phyloP scores from a whole-genome alignment of 2,888 invertebrate genomes.

The Pteria penguin region DNA sequence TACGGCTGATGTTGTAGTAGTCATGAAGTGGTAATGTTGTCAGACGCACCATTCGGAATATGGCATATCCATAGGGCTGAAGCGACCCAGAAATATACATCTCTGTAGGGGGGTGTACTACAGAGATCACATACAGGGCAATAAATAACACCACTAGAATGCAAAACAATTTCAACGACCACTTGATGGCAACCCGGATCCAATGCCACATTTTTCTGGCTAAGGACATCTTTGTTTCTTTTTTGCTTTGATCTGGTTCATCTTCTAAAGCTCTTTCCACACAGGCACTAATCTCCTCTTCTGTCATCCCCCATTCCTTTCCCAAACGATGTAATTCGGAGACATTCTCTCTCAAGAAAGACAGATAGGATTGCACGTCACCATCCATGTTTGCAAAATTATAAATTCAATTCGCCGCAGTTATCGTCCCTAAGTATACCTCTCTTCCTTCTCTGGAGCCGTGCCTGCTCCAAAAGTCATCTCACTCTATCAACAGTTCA shows the following conservation, averaged over 20 bases:
- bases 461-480: no score
- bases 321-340: constrained; percentile 56
- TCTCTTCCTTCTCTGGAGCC: constrained; percentile 6
- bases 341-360: constrained; percentile 57
- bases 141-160: constrained; percentile 23
- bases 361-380: constrained; percentile 51
- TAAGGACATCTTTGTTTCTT: constrained; percentile 1
- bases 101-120: constrained; percentile 46
- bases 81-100: constrained; percentile 39
- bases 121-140: background rate
- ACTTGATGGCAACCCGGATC: constrained; percentile 46
- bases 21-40: constrained; percentile 55
- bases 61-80: constrained; percentile 52
- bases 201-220: constrained; percentile 51
- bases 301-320: constrained; percentile 58
- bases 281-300: constrained; percentile 57
- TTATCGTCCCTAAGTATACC: background rate
- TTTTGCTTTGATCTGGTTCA: constrained; percentile 28
- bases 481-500: background rate
- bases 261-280: constrained; percentile 53
- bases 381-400: constrained; percentile 29
- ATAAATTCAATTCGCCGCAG: background rate
- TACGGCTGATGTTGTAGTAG: constrained; percentile 53
- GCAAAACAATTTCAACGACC: constrained; percentile 30
- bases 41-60: constrained; percentile 53